A percentile compares a stretch with the other conserved stretches of the same genome.
These are phyloP conservation scores for Luperina nickerlii DNA, from an alignment of 2,888 invertebrate species.

Conservation along the genomic window DNA sequence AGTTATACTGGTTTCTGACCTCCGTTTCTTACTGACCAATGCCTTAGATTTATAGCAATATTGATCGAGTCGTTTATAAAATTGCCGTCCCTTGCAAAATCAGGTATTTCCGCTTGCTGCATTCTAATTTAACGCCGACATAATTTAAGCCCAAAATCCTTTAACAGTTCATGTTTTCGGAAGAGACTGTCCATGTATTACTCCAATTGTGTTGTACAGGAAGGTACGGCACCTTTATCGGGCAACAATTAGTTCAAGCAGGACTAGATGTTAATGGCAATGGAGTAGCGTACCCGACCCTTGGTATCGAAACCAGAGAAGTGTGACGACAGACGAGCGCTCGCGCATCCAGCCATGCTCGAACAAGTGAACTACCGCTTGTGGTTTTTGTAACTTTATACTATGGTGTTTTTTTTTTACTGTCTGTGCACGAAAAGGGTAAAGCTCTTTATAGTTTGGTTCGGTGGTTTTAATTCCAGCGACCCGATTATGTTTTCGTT, in stretches of 20 bases:
- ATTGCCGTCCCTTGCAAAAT: neutral
- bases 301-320: slow-evolving; percentile 55
- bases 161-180: neutral
- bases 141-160: neutral
- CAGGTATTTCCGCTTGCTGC: neutral
- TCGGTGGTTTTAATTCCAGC: neutral
- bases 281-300: slow-evolving; percentile 49
- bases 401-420: slow-evolving; percentile 43
- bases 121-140: neutral
- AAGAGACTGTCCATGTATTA: neutral
- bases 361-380: slow-evolving; percentile 49
- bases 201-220: neutral
- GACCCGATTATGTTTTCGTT: neutral
- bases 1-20: slow-evolving; percentile 7
- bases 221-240: slow-evolving; percentile 17
- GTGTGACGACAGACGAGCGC: slow-evolving; percentile 62
- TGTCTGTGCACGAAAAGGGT: slow-evolving; percentile 28
- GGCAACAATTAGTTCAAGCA: slow-evolving; percentile 57
- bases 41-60: neutral
- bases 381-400: slow-evolving; percentile 54
- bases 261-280: slow-evolving; percentile 26
- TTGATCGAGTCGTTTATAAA: neutral
- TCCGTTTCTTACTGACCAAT: neutral
- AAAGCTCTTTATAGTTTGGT: neutral
- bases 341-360: slow-evolving; percentile 56